Base-by-base conservation (phyloP, 1,140 invertebrate species). In the Lordiphosa collinella region DNA sequence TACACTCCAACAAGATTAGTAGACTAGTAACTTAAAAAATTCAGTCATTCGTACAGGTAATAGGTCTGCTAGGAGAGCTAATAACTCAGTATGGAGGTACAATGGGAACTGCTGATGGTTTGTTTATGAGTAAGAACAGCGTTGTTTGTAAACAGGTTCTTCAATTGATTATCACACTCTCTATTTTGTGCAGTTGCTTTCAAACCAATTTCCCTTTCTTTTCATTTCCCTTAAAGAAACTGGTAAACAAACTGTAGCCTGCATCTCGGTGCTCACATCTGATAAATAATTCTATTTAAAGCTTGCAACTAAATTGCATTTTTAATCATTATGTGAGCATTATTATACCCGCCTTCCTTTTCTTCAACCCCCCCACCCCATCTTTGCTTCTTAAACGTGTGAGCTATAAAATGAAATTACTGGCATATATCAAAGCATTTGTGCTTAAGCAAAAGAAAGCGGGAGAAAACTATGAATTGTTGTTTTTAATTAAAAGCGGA, bases 401-500 rank as follows among this genome's bases (percentile, higher is more conserved):
- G 47, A 58, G 74, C 53, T 61, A 75, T 80, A 67, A 80, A 75
- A 76, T 38, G 41, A 76, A 82, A 80, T 80, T 76, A 76, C 60
- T 56, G 54, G 66, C 56, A 68, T 68, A 60, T 65, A 65, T 65
- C 61, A 65, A 35, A 32, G 59, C 34, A 79, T 58, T 76, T 58
- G 16, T 65, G 55, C 68, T 64, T 40, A 64, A 73, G 63, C 12
- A 60, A 22, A 12, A n/a, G 36, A 22, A 14, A n/a, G 18, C 13
- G 10, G 16, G 40, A 38, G 41, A 35, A 32, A 44, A 32, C 43
- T 54, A 58, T 49, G 70, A 50, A 57, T 60, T 71, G 54, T 67
- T 76, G 66, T 80, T 80, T 80, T 80, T 80, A 80, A 80, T 80
- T 80, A 80, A 80, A 79, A 66, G 66, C 48, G 59, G 52, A 54